phyloP scores from a whole-genome alignment of 2,888 invertebrate species.

The Opisthograptis luteolata region DNA sequence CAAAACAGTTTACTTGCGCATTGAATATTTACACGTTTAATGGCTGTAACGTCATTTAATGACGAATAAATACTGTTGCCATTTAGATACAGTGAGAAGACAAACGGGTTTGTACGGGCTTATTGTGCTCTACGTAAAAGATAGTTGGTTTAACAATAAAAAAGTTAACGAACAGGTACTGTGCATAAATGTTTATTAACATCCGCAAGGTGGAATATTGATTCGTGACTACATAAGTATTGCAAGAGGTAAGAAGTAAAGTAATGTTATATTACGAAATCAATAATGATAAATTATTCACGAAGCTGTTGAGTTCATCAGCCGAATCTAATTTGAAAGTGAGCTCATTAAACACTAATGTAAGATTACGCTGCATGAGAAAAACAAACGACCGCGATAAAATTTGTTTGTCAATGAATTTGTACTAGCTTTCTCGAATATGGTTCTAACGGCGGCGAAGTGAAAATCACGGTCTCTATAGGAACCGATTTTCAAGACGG shows the following conservation, averaged over 20 bases:
- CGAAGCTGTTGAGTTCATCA: constrained; percentile 33
- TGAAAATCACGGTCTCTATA: no score
- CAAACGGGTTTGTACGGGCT: constrained; percentile 47
- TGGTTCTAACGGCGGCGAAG: no score
- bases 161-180: background rate
- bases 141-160: constrained; percentile 2
- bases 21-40: constrained; percentile 75
- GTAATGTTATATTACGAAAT: constrained; percentile 20
- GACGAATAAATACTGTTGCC: constrained; percentile 61
- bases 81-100: constrained; percentile 61
- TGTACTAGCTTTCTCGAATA: no score
- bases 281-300: constrained; percentile 7
- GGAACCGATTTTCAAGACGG: no score
- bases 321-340: constrained; percentile 45
- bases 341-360: constrained; percentile 54
- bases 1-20: constrained; percentile 65
- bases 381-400: constrained; percentile 50
- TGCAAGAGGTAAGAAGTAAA: background rate
- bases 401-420: no score
- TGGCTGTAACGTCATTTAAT: constrained; percentile 64
- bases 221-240: background rate
- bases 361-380: constrained; percentile 51
- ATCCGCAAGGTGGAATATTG: background rate
- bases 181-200: background rate
- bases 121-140: constrained; percentile 4